phyloP scores from a whole-genome alignment of 2,797 vertebrate species.

The Pseudochaenichthys georgianus region DNA sequence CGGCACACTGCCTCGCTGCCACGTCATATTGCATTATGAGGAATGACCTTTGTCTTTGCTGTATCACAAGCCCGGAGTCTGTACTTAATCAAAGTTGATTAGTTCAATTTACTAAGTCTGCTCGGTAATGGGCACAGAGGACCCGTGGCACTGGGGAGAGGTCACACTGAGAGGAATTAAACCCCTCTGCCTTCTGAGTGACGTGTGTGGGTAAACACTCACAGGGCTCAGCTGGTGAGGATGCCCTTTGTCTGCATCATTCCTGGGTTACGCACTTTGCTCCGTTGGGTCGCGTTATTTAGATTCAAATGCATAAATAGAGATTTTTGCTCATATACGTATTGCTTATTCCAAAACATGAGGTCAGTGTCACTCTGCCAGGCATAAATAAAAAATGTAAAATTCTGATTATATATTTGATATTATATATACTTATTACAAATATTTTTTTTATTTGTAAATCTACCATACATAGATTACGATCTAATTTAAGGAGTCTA shows the following conservation, averaged over 20 bases:
- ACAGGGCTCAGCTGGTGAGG: conserved; percentile 31
- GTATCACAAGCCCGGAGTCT: conserved; percentile 71
- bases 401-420: too few species aligned
- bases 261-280: background rate
- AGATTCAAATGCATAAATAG: background rate
- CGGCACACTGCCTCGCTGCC: conserved; percentile 49
- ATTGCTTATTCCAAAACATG: background rate
- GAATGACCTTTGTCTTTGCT: conserved; percentile 80
- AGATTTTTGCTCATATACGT: background rate
- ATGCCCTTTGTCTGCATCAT: conserved; percentile 12
- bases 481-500: too few species aligned
- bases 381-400: too few species aligned
- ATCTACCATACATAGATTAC: too few species aligned
- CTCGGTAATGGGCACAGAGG: conserved; percentile 66
- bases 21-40: conserved; percentile 77
- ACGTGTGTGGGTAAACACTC: conserved; percentile 57
- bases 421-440: too few species aligned
- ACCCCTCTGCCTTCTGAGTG: conserved; percentile 45
- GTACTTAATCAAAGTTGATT: conserved; percentile 85
- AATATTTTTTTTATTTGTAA: too few species aligned
- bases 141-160: conserved; percentile 61
- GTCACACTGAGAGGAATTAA: conserved; percentile 61
- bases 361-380: too few species aligned
- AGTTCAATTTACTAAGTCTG: conserved; percentile 81
- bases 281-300: background rate